Conservation (phyloP, 1,140 invertebrate genomes). For the Diuraphis noxia region DNA sequence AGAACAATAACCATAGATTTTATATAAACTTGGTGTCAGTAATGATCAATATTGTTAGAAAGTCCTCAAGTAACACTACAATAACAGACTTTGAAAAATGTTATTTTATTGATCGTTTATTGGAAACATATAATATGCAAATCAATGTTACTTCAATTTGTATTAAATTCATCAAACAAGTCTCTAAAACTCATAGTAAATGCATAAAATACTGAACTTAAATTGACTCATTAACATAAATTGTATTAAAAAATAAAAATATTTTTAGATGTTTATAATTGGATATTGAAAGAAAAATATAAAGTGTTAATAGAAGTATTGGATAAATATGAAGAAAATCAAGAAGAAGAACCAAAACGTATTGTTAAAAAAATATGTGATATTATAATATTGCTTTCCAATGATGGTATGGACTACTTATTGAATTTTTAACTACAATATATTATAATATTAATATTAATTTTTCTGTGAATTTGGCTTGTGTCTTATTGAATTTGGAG, state of each 20-base stretch:
- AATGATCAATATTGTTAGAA: slow-evolving; percentile 40
- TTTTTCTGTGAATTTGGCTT: background rate
- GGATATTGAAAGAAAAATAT: slow-evolving; percentile 41
- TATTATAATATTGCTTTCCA: slow-evolving; percentile 28
- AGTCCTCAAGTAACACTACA: background rate
- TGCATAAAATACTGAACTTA: background rate
- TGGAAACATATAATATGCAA: slow-evolving; percentile 7
- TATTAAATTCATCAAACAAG: slow-evolving; percentile 44
- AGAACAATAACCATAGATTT: background rate
- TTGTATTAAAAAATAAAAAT: background rate
- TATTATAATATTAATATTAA: background rate
- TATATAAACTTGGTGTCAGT: slow-evolving; percentile 24
- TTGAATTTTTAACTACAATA: background rate
- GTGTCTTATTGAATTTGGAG: background rate
- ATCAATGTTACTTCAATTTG: slow-evolving; percentile 7
- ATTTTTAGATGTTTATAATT: slow-evolving; percentile 32
- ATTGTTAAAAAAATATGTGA: slow-evolving; percentile 44
- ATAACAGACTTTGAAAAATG: slow-evolving; percentile 42
- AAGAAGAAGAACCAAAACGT: slow-evolving; percentile 15
- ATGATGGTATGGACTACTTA: slow-evolving; percentile 24
- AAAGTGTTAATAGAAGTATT: slow-evolving; percentile 28
- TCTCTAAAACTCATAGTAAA: slow-evolving; percentile 40
- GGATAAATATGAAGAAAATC: slow-evolving; percentile 38
- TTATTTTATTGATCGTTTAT: slow-evolving; percentile 31
- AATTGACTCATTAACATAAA: background rate